Conservation (phyloP, 2,888 invertebrate genomes). For the Brachylomia viminalis region DNA sequence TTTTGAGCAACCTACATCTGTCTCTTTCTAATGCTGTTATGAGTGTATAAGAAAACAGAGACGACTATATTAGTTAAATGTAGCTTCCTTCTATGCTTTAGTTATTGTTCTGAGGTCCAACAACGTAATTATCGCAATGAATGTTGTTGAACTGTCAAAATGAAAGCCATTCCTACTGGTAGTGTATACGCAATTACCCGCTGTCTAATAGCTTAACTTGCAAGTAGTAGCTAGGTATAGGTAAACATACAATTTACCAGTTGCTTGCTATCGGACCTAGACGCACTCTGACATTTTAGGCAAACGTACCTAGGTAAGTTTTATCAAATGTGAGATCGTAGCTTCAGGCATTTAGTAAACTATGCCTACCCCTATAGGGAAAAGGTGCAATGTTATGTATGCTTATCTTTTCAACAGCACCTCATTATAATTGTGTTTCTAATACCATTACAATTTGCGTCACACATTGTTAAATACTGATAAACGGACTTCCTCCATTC, state of each 20-base stretch:
- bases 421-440: conserved; percentile 30
- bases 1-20: too few species aligned
- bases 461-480: conserved; percentile 68
- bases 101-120: too few species aligned
- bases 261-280: background rate
- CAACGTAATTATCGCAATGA: background rate
- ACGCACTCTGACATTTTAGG: background rate
- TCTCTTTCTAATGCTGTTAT: too few species aligned
- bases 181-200: background rate
- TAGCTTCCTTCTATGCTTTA: too few species aligned
- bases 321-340: background rate
- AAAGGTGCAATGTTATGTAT: background rate
- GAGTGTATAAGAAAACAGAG: too few species aligned
- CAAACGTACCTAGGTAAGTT: too few species aligned
- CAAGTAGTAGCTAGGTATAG: background rate
- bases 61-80: too few species aligned
- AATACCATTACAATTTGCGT: conserved; percentile 43
- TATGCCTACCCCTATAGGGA: background rate
- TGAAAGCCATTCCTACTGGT: background rate
- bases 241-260: background rate
- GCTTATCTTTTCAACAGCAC: background rate
- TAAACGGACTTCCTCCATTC: conserved; percentile 77
- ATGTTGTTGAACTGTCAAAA: background rate
- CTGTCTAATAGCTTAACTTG: background rate
- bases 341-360: background rate